A percentile compares a stretch with the other conserved stretches of the same genome.
Conservation (phyloP, 2,797 vertebrate genomes). For the Fundulus diaphanus region DNA sequence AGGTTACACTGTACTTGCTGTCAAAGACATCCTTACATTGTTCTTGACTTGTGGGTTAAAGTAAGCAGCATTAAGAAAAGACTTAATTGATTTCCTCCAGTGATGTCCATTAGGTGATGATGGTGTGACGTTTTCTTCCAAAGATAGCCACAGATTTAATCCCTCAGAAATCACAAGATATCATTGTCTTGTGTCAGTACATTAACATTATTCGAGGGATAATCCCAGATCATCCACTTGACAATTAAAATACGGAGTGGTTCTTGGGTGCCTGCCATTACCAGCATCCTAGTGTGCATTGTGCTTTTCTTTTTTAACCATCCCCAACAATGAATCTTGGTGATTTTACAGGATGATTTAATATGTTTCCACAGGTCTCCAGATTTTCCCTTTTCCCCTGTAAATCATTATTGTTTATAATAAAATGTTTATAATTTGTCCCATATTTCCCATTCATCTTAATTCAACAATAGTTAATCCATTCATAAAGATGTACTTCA, state of each 20-base stretch:
- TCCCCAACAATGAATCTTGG: slow-evolving; percentile 7
- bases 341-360: background rate
- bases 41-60: slow-evolving; percentile 59
- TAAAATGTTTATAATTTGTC: background rate
- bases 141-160: slow-evolving; percentile 81
- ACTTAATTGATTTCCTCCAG: slow-evolving; percentile 69
- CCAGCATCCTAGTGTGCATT: slow-evolving; percentile 40
- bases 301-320: slow-evolving; percentile 20
- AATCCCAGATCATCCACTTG: slow-evolving; percentile 83
- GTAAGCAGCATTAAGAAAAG: slow-evolving; percentile 74
- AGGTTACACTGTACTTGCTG: slow-evolving; percentile 9
- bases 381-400: background rate
- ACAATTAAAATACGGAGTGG: slow-evolving; percentile 80
- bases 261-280: slow-evolving; percentile 51
- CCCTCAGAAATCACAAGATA: slow-evolving; percentile 82
- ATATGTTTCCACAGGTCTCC: background rate
- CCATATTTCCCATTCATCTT: background rate
- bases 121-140: slow-evolving; percentile 70
- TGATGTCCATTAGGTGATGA: slow-evolving; percentile 78
- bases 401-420: background rate
- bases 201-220: slow-evolving; percentile 85
- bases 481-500: slow-evolving; percentile 30
- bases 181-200: slow-evolving; percentile 78
- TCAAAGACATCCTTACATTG: slow-evolving; percentile 37
- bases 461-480: slow-evolving; percentile 2